phyloP scores from a whole-genome alignment of 2,888 invertebrate species.

The Hypercompe scribonia region DNA sequence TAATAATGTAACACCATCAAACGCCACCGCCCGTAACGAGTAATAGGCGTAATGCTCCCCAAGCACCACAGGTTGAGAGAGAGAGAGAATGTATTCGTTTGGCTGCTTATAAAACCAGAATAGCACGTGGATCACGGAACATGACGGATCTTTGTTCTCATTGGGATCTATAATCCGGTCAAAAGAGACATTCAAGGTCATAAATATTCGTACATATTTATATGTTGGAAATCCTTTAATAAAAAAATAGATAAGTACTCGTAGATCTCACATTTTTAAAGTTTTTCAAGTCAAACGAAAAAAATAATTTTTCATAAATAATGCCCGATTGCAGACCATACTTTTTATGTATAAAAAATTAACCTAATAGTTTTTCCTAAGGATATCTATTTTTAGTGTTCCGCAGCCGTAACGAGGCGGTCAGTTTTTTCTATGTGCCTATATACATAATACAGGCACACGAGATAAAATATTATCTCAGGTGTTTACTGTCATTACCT shows the following conservation, averaged over 20 bases:
- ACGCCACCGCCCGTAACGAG: not conserved
- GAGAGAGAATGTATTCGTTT: conserved; percentile 27
- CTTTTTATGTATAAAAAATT: no score
- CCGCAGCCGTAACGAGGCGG: no score
- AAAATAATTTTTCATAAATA: no score
- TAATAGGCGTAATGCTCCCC: not conserved
- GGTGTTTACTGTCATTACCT: no score
- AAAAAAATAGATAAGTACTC: not conserved
- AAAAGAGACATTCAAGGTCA: not conserved
- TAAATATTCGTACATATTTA: not conserved
- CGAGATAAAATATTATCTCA: no score
- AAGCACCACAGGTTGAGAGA: conserved; percentile 8
- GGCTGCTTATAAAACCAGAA: conserved; percentile 32
- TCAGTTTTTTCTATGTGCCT: no score
- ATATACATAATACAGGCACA: no score
- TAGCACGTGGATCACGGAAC: conserved; percentile 1
- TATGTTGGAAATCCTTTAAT: not conserved
- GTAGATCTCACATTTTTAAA: no score
- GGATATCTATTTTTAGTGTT: no score
- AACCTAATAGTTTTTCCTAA: no score
- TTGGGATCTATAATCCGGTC: not conserved
- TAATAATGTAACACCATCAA: conserved; percentile 5
- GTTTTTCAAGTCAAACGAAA: no score
- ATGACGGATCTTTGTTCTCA: conserved; percentile 7
- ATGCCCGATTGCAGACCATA: no score